Evolutionary conservation across 2,113 vertebrate species (phyloP).

Genomic region (Coptodon bakossiorum): DNA sequence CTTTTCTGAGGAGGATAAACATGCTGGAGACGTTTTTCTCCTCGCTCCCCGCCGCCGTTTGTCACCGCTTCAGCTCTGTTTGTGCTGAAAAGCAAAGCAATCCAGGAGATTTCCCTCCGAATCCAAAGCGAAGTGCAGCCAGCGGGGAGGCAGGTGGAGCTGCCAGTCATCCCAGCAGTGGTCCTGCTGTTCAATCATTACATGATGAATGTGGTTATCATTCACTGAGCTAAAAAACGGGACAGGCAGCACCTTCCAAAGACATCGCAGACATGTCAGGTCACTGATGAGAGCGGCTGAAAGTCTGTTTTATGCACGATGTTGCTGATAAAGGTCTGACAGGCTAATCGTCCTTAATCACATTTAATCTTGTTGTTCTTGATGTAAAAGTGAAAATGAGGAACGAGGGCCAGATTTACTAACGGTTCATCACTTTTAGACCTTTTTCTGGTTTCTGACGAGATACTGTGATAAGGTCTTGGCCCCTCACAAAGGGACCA

Average conservation of each 20-base stretch:
- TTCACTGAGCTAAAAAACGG: not conserved
- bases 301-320: not conserved
- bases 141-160: not conserved
- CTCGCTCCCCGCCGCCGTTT: not conserved
- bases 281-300: not conserved
- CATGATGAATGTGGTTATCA: not conserved
- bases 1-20: not conserved
- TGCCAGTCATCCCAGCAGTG: constrained; percentile 26
- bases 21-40: not conserved
- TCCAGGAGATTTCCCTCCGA: not conserved
- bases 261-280: not conserved
- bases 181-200: constrained; percentile 2
- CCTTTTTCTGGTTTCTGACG: not conserved
- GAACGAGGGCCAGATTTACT: not conserved
- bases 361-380: not conserved
- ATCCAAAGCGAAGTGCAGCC: not conserved
- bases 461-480: not conserved
- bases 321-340: not conserved
- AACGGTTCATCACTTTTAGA: not conserved
- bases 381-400: not conserved
- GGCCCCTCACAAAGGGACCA: not conserved
- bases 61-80: not conserved
- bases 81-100: not conserved
- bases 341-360: not conserved
- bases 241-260: not conserved